Percentiles rank a stretch among this genome's conserved stretches.
Evolutionary conservation across 2,888 invertebrate species (phyloP).

Genomic region (Nysson spinosus): DNA sequence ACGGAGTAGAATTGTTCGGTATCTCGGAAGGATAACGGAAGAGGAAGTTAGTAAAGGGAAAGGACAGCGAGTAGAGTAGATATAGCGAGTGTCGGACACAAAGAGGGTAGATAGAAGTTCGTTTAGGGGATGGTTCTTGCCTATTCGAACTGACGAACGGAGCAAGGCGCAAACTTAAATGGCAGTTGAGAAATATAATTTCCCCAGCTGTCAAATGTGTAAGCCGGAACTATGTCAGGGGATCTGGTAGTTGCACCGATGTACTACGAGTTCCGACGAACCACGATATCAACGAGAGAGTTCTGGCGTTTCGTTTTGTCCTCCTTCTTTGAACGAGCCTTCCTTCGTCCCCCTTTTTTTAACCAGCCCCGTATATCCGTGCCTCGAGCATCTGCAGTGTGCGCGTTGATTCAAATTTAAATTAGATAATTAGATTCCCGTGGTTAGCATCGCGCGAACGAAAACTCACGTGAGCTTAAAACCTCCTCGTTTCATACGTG

Average conservation of each 20-base stretch:
- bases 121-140: slow-evolving; percentile 35
- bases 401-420: slow-evolving; percentile 61
- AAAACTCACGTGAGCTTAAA: slow-evolving; percentile 51
- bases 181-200: slow-evolving; percentile 75
- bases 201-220: slow-evolving; percentile 72
- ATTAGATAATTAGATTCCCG: slow-evolving; percentile 63
- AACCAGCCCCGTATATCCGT: background rate
- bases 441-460: slow-evolving; percentile 46
- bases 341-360: background rate
- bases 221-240: slow-evolving; percentile 64
- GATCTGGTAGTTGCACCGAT: slow-evolving; percentile 52
- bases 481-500: slow-evolving; percentile 43
- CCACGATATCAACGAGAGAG: slow-evolving; percentile 32
- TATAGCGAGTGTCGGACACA: slow-evolving; percentile 14
- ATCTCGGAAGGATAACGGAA: slow-evolving; percentile 51
- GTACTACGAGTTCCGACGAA: slow-evolving; percentile 35
- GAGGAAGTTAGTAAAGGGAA: slow-evolving; percentile 37
- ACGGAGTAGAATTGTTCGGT: slow-evolving; percentile 57
- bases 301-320: slow-evolving; percentile 29
- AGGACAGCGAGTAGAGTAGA: slow-evolving; percentile 22
- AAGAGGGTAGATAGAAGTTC: slow-evolving; percentile 27
- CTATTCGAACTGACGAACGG: slow-evolving; percentile 63
- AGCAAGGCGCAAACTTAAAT: slow-evolving; percentile 69
- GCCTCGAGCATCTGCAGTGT: slow-evolving; percentile 8
- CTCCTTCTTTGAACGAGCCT: slow-evolving; percentile 8